Evolutionary conservation across 2,113 vertebrate genomes (phyloP), one percentile per base, ranked within the genome.

Genomic region (Notothenia rossii): DNA sequence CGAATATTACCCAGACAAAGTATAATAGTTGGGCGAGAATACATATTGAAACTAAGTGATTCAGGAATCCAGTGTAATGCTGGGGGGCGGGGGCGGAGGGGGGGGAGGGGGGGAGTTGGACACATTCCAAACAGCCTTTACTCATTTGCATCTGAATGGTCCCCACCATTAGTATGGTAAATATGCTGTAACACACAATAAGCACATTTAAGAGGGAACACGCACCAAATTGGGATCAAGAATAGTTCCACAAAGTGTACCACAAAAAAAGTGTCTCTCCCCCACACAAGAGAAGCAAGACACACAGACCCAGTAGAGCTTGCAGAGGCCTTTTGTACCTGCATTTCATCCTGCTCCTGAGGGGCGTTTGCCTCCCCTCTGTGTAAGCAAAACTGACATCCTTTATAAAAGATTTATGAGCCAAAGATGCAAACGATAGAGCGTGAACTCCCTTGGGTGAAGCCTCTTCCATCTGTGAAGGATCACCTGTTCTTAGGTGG

Each of bases 391-490:
- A 95, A 95, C 94, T 95, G 94, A 95, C 94, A 95, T 94, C 86
- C 92, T 94, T 95, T 95, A 94, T 95, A 89, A 95, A 95, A 95
- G 94, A 95, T 95, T 94, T 95, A 95, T 95, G 94, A 94, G 94
- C 75, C 92, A 87, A 92, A 94, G 94, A 95, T 94, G 93, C 93
- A 95, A 95, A 94, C 91, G 91, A 94, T 94, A 91, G 91, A 94
- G 91, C 81, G 86, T 89, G 86, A 91, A 89, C 77, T 94, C 94
- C 93, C 93, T 36, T 58, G 92, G 92, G 95, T 92, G 76, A 69
- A 85, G 84, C 83, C 83, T 92, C 91, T 81, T 94, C 92, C 94
- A 94, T 94, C 94, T 95, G 94, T 93, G 93, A 94, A 92, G 90
- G 86, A 94, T 94, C 92, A 92, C 93, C 92, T 94, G 91, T 90